A percentile compares a stretch with the other conserved stretches of the same genome.
These are phyloP conservation scores for Trichosurus vulpecula DNA, from an alignment of 2,797 vertebrate species.

Conservation along the genomic window DNA sequence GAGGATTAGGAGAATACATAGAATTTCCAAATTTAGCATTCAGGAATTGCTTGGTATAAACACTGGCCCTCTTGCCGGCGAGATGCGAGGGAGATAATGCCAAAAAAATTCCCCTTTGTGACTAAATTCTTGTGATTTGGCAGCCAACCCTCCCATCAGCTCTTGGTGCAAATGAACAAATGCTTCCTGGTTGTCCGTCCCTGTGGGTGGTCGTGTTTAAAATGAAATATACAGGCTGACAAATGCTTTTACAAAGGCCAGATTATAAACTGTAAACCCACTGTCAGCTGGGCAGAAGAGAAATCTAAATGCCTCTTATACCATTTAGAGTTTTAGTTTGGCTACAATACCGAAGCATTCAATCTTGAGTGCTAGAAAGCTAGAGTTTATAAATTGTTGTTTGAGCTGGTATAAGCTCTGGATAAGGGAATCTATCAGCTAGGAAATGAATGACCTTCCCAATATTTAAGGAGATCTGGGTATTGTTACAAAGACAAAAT, in stretches of 20 bases:
- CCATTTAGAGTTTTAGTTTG: constrained; percentile 86
- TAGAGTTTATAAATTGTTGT: constrained; percentile 81
- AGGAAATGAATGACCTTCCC: constrained; percentile 80
- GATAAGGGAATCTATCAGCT: constrained; percentile 79
- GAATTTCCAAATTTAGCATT: constrained; percentile 90
- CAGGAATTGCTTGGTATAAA: constrained; percentile 90
- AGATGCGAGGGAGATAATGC: constrained; percentile 86
- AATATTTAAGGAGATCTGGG: constrained; percentile 77
- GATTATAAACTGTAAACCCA: constrained; percentile 96
- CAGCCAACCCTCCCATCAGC: constrained; percentile 84
- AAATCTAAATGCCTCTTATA: constrained; percentile 85
- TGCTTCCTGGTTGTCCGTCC: constrained; percentile 87
- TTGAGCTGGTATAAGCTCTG: constrained; percentile 78
- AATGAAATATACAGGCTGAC: constrained; percentile 93
- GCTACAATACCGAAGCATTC: constrained; percentile 83
- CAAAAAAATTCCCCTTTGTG: constrained; percentile 85
- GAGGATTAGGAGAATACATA: constrained; percentile 82
- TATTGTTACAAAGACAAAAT: constrained; percentile 78
- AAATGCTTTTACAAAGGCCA: constrained; percentile 93
- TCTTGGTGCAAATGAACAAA: constrained; percentile 85
- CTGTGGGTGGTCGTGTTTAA: constrained; percentile 94
- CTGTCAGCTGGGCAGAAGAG: constrained; percentile 89
- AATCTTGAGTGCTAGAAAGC: constrained; percentile 76
- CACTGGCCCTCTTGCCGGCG: constrained; percentile 85
- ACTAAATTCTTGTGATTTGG: constrained; percentile 87